A percentile compares a stretch with the other conserved stretches of the same genome.
Evolutionary conservation across 2,797 vertebrate genomes (phyloP).

Genomic region (Bradypodion ventrale): DNA sequence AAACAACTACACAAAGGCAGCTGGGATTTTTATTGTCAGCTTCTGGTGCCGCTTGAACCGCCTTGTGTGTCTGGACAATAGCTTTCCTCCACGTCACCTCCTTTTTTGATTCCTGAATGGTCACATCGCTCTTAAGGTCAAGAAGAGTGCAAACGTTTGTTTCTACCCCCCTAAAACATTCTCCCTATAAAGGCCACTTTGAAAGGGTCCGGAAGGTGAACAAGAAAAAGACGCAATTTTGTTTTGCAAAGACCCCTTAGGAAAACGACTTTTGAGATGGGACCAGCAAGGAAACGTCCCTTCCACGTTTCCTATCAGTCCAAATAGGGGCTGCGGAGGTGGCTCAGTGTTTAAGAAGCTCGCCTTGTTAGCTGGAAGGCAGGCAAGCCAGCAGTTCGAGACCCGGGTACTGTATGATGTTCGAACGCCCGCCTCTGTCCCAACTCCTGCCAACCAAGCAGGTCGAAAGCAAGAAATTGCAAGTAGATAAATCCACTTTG

Average conservation of each 20-base stretch:
- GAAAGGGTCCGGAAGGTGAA: conserved; percentile 56
- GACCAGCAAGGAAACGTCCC: not conserved
- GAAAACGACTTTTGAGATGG: not conserved
- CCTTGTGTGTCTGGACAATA: conserved; percentile 70
- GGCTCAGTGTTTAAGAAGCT: no score
- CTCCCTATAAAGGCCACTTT: conserved; percentile 45
- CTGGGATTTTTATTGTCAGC: conserved; percentile 71
- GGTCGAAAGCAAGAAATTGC: no score
- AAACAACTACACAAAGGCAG: conserved; percentile 68
- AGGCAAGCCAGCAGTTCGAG: no score
- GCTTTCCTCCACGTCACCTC: conserved; percentile 69
- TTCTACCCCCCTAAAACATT: conserved; percentile 55
- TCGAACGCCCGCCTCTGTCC: no score
- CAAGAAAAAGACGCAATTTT: conserved; percentile 36
- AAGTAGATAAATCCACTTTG: no score
- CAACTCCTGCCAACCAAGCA: no score
- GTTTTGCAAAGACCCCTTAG: conserved; percentile 1
- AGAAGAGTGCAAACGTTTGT: conserved; percentile 72
- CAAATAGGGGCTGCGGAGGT: no score
- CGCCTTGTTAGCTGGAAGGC: no score
- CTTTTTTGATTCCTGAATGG: conserved; percentile 71
- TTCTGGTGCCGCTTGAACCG: conserved; percentile 71
- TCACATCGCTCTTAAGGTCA: conserved; percentile 71
- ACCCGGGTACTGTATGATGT: no score
- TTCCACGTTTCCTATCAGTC: not conserved